These are phyloP conservation scores for Microcebus lehilahytsara DNA, from an alignment of 2,113 vertebrate genomes.

Conservation along the genomic window DNA sequence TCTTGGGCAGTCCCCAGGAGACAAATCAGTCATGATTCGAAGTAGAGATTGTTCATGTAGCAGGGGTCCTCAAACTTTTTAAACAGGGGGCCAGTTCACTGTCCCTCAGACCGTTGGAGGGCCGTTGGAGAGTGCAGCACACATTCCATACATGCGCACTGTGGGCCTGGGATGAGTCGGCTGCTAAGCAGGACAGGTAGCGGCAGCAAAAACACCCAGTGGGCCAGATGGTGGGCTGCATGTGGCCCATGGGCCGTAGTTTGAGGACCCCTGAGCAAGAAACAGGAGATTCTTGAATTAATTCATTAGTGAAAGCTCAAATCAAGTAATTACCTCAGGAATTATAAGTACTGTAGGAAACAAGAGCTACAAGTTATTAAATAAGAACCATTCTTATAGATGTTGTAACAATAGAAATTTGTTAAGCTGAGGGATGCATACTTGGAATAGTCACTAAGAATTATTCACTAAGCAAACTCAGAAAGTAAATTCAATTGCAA, in stretches of 20 bases:
- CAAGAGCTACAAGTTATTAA: background rate
- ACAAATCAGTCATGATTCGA: background rate
- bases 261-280: background rate
- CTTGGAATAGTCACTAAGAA: background rate
- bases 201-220: too few relatives aligned
- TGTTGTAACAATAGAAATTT: background rate
- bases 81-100: too few relatives aligned
- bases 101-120: too few relatives aligned
- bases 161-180: too few relatives aligned
- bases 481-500: background rate
- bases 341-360: background rate
- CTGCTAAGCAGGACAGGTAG: too few relatives aligned
- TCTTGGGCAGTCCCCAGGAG: background rate
- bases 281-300: background rate
- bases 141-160: too few relatives aligned
- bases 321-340: background rate
- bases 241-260: too few relatives aligned
- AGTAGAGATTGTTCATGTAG: fast-evolving
- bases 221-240: too few relatives aligned
- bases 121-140: too few relatives aligned
- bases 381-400: background rate
- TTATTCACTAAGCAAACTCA: background rate
- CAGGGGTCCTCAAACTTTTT: too few relatives aligned
- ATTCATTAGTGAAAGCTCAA: background rate
- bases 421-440: background rate